A percentile compares a stretch with the other conserved stretches of the same genome.
Evolutionary conservation across 2,797 vertebrate species (phyloP).

Genomic region (Cheirogaleus major): DNA sequence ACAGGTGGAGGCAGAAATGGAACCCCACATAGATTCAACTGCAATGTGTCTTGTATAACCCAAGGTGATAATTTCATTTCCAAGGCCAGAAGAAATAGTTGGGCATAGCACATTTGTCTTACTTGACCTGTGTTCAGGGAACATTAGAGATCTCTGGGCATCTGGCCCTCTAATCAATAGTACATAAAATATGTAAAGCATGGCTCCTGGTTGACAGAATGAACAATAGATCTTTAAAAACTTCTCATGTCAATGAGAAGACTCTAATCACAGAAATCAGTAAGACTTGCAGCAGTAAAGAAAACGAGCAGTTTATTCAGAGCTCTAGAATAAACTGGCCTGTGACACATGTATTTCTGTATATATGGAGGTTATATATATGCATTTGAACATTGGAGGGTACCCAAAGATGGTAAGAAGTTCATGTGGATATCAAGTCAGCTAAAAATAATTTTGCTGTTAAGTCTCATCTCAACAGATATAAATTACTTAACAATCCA

Average conservation of each 20-base stretch:
- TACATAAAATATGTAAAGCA: not conserved
- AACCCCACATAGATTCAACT: not conserved
- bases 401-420: not conserved
- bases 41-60: not conserved
- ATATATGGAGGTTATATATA: not conserved
- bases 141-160: not conserved
- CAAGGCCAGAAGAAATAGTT: not conserved
- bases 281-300: not conserved
- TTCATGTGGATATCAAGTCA: not conserved
- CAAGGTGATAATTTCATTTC: not conserved
- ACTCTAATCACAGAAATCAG: not conserved
- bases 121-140: not conserved
- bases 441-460: not conserved
- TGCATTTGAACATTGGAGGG: not conserved
- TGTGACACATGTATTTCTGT: not conserved
- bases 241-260: not conserved
- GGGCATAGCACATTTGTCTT: not conserved
- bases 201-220: not conserved
- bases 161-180: not conserved
- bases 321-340: not conserved
- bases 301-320: not conserved
- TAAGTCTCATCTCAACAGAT: not conserved
- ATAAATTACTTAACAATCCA: not conserved
- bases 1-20: not conserved
- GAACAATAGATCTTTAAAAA: not conserved